A percentile compares a stretch with the other conserved stretches of the same genome.
These are phyloP conservation scores for Umimayanthus kanabou DNA, from an alignment of 92 coral and sea anemone genomes.

Conservation along the genomic window DNA sequence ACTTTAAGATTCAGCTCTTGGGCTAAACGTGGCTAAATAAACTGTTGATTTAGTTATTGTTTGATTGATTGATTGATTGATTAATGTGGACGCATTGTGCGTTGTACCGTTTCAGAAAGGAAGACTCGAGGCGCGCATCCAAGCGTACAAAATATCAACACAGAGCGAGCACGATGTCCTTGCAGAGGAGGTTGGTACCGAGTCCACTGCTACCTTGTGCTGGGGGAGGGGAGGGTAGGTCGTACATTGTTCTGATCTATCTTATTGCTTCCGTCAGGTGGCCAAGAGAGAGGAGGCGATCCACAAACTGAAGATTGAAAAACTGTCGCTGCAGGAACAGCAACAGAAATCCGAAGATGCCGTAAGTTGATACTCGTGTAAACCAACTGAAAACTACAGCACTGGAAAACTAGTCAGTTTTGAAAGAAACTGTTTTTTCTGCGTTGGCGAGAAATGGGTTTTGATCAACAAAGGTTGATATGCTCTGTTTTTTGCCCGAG, in stretches of 20 bases:
- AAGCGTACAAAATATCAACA: slow-evolving; percentile 92
- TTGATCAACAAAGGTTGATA: too few species aligned
- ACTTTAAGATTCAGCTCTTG: too few species aligned
- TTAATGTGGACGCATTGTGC: background rate
- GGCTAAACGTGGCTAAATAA: background rate
- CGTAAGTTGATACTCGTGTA: slow-evolving; percentile 43
- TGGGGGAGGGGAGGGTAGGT: background rate
- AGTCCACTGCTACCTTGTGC: background rate
- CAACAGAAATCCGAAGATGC: slow-evolving; percentile 86
- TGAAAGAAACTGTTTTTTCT: too few species aligned
- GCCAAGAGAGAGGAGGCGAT: slow-evolving; percentile 91
- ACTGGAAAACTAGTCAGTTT: too few species aligned
- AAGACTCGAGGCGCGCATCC: slow-evolving; percentile 91
- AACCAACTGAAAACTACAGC: background rate
- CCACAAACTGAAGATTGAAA: slow-evolving; percentile 89
- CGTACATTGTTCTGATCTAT: background rate
- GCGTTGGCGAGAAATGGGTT: too few species aligned
- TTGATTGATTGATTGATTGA: background rate
- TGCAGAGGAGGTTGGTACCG: slow-evolving; percentile 77
- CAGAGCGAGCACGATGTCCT: slow-evolving; percentile 97
- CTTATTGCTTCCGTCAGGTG: slow-evolving; percentile 53
- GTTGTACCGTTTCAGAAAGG: slow-evolving; percentile 70
- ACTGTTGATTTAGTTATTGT: background rate
- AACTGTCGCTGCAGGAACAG: slow-evolving; percentile 90
- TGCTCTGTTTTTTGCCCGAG: too few species aligned